phyloP scores from a whole-genome alignment of 2,888 invertebrate genomes.

The Unio pictorum region DNA sequence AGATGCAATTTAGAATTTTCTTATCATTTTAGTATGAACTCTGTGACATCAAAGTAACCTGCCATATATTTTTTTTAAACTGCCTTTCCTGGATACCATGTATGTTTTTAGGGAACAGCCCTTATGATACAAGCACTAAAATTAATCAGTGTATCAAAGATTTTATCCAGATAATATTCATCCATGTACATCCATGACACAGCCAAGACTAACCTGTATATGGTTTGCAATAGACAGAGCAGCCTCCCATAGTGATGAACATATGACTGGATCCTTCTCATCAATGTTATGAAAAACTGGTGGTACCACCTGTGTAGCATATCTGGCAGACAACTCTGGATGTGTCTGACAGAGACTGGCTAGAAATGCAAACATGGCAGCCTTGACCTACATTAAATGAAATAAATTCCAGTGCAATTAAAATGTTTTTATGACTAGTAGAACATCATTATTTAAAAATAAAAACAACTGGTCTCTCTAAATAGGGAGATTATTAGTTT shows the following conservation, averaged over 20 bases:
- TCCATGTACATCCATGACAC: not conserved
- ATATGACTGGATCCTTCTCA: constrained; percentile 80
- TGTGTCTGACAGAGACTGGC: constrained; percentile 78
- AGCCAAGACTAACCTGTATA: constrained; percentile 36
- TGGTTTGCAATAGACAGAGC: constrained; percentile 75
- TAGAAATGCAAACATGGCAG: constrained; percentile 79
- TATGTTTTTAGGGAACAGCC: too few species aligned
- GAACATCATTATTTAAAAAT: not conserved
- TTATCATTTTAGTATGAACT: too few species aligned
- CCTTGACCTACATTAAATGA: constrained; percentile 60
- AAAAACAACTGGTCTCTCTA: not conserved
- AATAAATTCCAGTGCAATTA: not conserved
- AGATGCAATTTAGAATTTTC: too few species aligned
- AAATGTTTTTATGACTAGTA: not conserved
- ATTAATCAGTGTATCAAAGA: too few species aligned
- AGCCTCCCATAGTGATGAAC: constrained; percentile 83
- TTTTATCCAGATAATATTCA: too few species aligned
- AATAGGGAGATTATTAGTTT: too few species aligned
- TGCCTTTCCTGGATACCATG: too few species aligned
- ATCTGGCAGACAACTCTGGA: constrained; percentile 74
- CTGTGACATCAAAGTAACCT: too few species aligned
- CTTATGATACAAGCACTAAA: too few species aligned
- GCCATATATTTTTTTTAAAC: too few species aligned
- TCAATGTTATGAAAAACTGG: constrained; percentile 79
- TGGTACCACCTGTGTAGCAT: constrained; percentile 76